A percentile compares a stretch with the other conserved stretches of the same genome.
These are phyloP conservation scores for Colius striatus DNA, from an alignment of 2,113 vertebrate species.

Conservation along the genomic window DNA sequence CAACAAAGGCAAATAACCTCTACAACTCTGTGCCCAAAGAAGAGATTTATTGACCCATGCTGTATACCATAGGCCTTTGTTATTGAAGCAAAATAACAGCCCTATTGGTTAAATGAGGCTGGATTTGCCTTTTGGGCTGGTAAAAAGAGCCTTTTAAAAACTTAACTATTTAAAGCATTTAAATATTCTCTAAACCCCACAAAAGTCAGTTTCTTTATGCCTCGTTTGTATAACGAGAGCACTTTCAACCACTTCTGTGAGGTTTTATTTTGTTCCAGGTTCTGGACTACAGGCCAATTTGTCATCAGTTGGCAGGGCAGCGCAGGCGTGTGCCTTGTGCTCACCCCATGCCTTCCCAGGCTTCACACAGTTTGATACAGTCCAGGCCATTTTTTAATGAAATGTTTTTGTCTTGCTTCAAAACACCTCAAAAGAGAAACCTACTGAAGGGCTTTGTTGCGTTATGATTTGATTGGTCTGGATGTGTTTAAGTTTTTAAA, in stretches of 20 bases:
- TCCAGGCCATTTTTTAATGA: conserved; percentile 9
- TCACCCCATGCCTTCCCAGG: background rate
- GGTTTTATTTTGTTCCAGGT: background rate
- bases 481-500: conserved; percentile 18
- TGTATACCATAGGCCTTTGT: conserved; percentile 53
- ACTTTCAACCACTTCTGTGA: background rate
- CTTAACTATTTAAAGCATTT: conserved; percentile 17
- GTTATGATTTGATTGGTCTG: background rate
- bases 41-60: conserved; percentile 60
- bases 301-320: background rate
- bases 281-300: background rate
- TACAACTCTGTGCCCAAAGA: conserved; percentile 72
- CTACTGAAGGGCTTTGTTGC: conserved; percentile 53
- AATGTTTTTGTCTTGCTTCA: conserved; percentile 3
- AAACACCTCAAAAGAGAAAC: conserved; percentile 26
- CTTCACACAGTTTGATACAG: conserved; percentile 17
- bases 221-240: conserved; percentile 14
- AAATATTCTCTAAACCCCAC: conserved; percentile 24
- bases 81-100: background rate
- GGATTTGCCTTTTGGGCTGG: conserved; percentile 25
- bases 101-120: conserved; percentile 39
- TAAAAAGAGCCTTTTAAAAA: conserved; percentile 66
- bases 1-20: conserved; percentile 49
- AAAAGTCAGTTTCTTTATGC: conserved; percentile 20
- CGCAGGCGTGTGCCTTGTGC: background rate